Evolutionary conservation across 2,888 invertebrate genomes (phyloP), one percentile per base, ranked within the genome.

Genomic region (Lymantria monacha): DNA sequence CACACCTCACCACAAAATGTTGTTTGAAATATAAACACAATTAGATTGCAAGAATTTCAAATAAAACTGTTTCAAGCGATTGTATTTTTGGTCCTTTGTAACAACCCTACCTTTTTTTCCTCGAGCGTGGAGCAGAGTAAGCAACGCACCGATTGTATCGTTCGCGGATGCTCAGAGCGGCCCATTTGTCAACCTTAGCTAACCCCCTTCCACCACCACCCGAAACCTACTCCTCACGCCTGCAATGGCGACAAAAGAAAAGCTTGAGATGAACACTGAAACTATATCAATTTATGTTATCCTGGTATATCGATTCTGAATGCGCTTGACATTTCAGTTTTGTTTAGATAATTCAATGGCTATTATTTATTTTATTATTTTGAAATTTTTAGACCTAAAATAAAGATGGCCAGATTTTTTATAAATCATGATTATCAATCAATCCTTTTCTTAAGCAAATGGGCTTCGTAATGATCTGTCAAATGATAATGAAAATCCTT

Each of bases 61-160:
- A 22, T 22, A 22, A 22, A 22, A 22, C 5, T 3, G 22, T 22
- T n/a, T 22, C 22, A 22, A 22, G 22, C 3, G 5, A 22, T 22
- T 22, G 22, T 22, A 22, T 22, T 22, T n/a, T 22, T 5, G 22
- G 22, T 22, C 22, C 30, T 30, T 30, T n/a, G 30, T 41, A 70
- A 0, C 85, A 89, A 45, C 90, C 93, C 93, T 93, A 91, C 74
- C 81, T 76, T 92, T 93, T 22, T 93, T 93, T 93, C 92, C 92
- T 91, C 83, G 82, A 80, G 74, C 85, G 87, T 88, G 87, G 88
- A 83, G 87, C 90, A 87, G 91, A 90, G 91, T 90, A 88, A 90
- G 90, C 90, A 90, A 90, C 89, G 91, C 91, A 88, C 85, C 90
- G 90, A 91, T 90, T 91, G 90, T 91, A 91, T 91, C 90, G 86